phyloP scores from a whole-genome alignment of 2,113 vertebrate species.

The Megaceryle torquata region DNA sequence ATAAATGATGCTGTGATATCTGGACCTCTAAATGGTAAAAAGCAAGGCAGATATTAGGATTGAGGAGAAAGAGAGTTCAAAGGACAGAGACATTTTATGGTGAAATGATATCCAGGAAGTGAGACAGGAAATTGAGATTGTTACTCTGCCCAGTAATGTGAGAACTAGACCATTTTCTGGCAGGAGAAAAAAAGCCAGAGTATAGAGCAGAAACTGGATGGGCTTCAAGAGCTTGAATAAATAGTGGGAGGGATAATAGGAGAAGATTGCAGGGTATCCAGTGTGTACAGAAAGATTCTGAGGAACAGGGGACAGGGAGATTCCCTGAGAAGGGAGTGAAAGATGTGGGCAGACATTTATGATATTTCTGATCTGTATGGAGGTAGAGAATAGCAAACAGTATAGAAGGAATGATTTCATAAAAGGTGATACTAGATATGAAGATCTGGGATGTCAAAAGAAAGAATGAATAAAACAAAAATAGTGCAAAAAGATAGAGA shows the following conservation, averaged over 20 bases:
- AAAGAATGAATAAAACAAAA: neutral
- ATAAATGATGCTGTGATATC: neutral
- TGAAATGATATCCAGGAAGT: constrained; percentile 22
- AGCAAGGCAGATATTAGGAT: neutral
- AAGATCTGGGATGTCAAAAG: neutral
- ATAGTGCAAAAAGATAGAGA: neutral
- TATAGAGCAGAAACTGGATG: constrained; percentile 46
- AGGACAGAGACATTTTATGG: neutral
- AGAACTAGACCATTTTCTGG: constrained; percentile 43
- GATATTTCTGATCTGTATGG: neutral
- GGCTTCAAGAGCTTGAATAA: constrained; percentile 55
- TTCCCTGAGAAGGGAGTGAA: neutral
- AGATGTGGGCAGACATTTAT: neutral
- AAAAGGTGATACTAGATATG: neutral
- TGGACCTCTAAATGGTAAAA: neutral
- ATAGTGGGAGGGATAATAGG: constrained; percentile 33
- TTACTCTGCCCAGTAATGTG: constrained; percentile 50
- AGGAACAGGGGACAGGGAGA: neutral
- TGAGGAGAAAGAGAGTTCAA: neutral
- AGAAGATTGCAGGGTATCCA: constrained; percentile 56
- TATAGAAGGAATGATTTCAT: neutral
- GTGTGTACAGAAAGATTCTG: neutral
- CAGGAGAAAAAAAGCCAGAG: constrained; percentile 41
- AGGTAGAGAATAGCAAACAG: neutral
- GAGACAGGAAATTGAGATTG: constrained; percentile 41